Evolutionary conservation across 2,888 invertebrate species (phyloP).

Genomic region (Eupsilia transversa): DNA sequence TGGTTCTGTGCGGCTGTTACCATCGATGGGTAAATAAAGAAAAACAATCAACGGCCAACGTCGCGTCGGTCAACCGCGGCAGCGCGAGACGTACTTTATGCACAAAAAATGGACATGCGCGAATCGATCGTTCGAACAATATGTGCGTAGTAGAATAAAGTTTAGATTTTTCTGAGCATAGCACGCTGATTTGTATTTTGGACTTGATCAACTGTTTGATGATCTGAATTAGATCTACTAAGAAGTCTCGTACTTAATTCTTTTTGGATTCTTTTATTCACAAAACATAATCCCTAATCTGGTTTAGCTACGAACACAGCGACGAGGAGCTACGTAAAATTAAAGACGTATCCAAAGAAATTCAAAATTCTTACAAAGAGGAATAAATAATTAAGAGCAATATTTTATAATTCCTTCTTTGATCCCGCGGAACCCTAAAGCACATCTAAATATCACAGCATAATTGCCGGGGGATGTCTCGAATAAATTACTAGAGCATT

Average conservation of each 20-base stretch:
- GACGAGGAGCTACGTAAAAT: not conserved
- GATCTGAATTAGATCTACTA: not conserved
- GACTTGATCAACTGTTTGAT: not conserved
- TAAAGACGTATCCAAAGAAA: not conserved
- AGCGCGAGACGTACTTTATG: conserved; percentile 57
- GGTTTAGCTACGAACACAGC: not conserved
- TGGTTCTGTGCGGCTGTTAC: conserved; percentile 70
- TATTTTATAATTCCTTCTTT: conserved; percentile 49
- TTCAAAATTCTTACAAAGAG: not conserved
- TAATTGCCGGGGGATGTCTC: conserved; percentile 69
- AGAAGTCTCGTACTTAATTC: not conserved
- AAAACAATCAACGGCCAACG: conserved; percentile 67
- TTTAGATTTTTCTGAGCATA: conserved; percentile 1
- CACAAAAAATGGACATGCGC: conserved; percentile 64
- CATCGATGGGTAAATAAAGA: conserved; percentile 72
- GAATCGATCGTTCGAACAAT: conserved; percentile 43
- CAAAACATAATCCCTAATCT: not conserved
- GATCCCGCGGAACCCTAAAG: conserved; percentile 63
- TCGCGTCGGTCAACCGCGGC: conserved; percentile 67
- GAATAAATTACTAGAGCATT: conserved; percentile 71
- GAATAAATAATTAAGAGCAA: conserved; percentile 41
- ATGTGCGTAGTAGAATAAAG: conserved; percentile 9
- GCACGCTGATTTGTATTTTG: not conserved
- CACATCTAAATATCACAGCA: conserved; percentile 70
- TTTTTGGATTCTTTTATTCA: not conserved